These are phyloP conservation scores for Aporophyla nigra DNA, from an alignment of 2,888 invertebrate genomes.

Conservation along the genomic window DNA sequence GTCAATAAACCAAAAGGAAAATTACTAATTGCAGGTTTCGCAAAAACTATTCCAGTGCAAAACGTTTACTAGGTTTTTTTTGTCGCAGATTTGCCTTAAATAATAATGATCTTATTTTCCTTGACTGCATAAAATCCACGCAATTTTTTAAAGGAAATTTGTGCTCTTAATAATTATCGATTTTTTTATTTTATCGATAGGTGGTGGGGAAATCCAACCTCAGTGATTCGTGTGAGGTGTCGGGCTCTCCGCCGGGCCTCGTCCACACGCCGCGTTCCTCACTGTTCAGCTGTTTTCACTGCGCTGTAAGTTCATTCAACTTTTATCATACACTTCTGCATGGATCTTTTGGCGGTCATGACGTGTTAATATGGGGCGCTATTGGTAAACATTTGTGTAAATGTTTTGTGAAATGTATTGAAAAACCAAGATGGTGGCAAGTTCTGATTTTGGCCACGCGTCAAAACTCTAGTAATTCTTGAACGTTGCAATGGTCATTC, in stretches of 20 bases:
- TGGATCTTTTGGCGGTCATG: neutral
- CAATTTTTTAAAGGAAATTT: neutral
- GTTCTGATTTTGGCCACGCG: neutral
- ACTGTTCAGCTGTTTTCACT: constrained; percentile 84
- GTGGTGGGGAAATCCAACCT: constrained; percentile 70
- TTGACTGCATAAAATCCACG: too few relatives aligned
- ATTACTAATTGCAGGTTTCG: neutral
- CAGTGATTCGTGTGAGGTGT: constrained; percentile 67
- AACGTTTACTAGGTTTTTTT: neutral
- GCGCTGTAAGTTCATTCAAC: constrained; percentile 79
- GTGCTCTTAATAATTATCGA: neutral
- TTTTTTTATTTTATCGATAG: constrained; percentile 50
- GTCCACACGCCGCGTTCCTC: constrained; percentile 74
- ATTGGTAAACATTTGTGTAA: neutral
- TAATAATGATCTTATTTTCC: neutral
- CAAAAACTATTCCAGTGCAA: neutral
- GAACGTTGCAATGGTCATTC: neutral
- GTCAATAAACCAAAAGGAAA: neutral
- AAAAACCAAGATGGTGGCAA: neutral
- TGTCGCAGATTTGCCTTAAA: neutral
- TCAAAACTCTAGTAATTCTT: neutral
- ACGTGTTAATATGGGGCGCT: neutral
- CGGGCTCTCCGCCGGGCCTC: constrained; percentile 61
- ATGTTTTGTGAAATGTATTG: neutral
- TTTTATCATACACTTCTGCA: neutral